A percentile compares a stretch with the other conserved stretches of the same genome.
phyloP scores from a whole-genome alignment of 2,797 vertebrate species.

The Prionace glauca region DNA sequence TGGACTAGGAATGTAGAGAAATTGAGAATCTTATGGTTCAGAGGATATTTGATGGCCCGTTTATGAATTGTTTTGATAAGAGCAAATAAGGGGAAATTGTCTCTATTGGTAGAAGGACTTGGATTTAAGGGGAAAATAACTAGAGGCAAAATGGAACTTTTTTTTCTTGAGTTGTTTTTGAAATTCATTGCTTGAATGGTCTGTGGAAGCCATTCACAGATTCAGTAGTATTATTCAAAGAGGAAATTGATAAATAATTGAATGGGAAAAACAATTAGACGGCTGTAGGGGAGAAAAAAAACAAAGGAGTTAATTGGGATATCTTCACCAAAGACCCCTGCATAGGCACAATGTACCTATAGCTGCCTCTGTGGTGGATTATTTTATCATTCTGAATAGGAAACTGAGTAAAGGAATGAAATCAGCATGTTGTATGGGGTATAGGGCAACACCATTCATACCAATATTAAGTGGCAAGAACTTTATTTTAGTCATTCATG shows the following conservation, averaged over 20 bases:
- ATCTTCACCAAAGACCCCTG: neutral
- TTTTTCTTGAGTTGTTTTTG: neutral
- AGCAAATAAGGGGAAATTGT: too few relatives aligned
- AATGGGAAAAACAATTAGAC: neutral
- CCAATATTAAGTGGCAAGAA: neutral
- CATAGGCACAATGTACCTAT: neutral
- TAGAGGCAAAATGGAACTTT: neutral
- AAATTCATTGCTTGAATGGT: neutral
- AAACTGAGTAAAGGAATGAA: neutral
- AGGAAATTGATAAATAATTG: neutral
- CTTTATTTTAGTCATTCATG: neutral
- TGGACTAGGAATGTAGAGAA: too few relatives aligned
- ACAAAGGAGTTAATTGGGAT: neutral
- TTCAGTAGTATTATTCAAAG: neutral
- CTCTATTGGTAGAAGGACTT: neutral
- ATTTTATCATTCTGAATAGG: neutral
- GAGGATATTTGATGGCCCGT: too few relatives aligned
- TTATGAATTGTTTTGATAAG: too few relatives aligned
- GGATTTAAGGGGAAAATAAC: neutral
- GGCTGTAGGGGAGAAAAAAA: neutral
- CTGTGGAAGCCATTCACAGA: neutral
- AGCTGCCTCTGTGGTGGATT: neutral
- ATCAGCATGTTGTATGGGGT: neutral
- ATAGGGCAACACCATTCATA: neutral
- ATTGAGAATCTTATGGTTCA: too few relatives aligned